Percentiles rank a stretch among this genome's conserved stretches.
phyloP scores from a whole-genome alignment of 2,113 vertebrate species.

The Ornithorhynchus anatinus region DNA sequence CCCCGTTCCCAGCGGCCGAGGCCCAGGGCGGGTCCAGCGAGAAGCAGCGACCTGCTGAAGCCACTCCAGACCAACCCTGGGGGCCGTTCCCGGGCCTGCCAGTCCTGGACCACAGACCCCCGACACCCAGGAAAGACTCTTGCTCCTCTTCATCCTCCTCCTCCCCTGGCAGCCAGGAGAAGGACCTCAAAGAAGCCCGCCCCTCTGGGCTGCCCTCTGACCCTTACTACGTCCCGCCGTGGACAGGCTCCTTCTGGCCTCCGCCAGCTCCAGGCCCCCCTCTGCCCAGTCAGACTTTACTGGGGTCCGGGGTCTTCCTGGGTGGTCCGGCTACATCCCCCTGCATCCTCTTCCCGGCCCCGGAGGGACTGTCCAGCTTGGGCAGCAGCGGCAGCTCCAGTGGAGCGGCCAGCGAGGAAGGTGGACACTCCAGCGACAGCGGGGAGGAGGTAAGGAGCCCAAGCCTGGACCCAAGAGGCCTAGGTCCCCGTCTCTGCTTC shows the following conservation, averaged over 20 bases:
- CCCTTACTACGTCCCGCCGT: background rate
- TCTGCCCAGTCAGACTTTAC: conserved; percentile 66
- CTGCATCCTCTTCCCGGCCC: conserved; percentile 5
- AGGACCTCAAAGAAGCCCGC: background rate
- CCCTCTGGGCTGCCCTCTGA: background rate
- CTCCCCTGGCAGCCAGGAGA: accelerated
- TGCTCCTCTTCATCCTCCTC: background rate
- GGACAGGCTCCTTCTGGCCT: background rate
- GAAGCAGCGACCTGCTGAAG: conserved; percentile 25
- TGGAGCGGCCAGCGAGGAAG: conserved; percentile 73
- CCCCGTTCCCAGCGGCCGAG: conserved; percentile 62
- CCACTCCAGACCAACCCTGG: conserved; percentile 67
- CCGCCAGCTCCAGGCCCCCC: conserved; percentile 60
- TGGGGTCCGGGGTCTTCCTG: conserved; percentile 60
- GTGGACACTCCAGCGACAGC: conserved; percentile 66
- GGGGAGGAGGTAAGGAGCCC: conserved; percentile 77
- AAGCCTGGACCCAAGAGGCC: background rate
- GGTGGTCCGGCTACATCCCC: conserved; percentile 30
- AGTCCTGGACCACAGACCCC: background rate
- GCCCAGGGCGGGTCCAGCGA: conserved; percentile 60
- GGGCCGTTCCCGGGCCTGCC: conserved; percentile 67
- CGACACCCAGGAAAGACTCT: background rate
- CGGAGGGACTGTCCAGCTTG: conserved; percentile 22
- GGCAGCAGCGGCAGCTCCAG: conserved; percentile 68
- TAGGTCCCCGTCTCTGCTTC: background rate